Percentiles rank a stretch among this genome's conserved stretches.
Conservation (phyloP, 2,113 vertebrate genomes). For the Picathartes gymnocephalus region DNA sequence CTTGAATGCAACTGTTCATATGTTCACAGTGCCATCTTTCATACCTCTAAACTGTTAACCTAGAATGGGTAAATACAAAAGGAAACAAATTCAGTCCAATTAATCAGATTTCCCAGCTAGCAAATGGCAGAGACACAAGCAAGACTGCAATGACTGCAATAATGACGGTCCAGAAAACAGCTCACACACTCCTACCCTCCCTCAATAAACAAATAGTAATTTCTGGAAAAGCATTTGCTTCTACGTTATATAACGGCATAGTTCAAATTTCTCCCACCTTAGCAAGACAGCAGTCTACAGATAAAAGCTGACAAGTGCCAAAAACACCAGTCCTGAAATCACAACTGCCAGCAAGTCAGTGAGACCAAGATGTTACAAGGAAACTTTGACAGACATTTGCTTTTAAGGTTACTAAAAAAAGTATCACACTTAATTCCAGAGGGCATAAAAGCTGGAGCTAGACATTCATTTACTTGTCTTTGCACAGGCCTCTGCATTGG, state of each 20-base stretch:
- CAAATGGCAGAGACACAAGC: not conserved
- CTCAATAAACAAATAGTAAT: not conserved
- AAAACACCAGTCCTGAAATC: not conserved
- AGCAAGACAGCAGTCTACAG: not conserved
- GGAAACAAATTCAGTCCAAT: not conserved
- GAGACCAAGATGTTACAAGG: not conserved
- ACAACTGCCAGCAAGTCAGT: not conserved
- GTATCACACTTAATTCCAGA: not conserved
- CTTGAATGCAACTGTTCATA: not conserved
- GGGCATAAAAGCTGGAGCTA: not conserved
- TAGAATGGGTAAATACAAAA: not conserved
- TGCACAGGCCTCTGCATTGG: fast-evolving
- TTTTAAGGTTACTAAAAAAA: not conserved
- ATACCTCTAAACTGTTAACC: not conserved
- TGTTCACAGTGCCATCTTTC: not conserved
- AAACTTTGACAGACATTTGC: not conserved
- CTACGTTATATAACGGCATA: not conserved
- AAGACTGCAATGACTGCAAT: not conserved
- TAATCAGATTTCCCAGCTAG: not conserved
- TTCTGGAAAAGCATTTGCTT: not conserved
- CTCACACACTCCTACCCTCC: not conserved
- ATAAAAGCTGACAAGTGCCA: not conserved
- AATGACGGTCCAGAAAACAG: not conserved
- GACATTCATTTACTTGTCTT: not conserved
- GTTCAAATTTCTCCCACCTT: not conserved